Conservation (phyloP, 2,797 vertebrate genomes). For the Salmo trutta region DNA sequence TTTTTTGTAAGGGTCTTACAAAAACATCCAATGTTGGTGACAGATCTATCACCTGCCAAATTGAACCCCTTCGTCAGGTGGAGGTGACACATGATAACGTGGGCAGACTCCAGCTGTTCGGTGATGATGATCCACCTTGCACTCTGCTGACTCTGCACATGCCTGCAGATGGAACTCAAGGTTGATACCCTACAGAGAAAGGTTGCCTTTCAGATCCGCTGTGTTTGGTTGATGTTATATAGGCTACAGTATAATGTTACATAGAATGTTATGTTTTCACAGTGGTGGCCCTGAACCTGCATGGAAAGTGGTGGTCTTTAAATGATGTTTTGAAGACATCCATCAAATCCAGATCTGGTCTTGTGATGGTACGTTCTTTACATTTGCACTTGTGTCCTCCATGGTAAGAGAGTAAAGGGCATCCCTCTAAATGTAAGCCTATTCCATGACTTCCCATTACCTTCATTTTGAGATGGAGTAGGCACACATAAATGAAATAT, state of each 20-base stretch:
- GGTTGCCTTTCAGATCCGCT: neutral
- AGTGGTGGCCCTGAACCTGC: constrained; percentile 85
- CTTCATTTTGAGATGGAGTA: neutral
- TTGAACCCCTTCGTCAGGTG: constrained; percentile 50
- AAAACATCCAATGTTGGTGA: neutral
- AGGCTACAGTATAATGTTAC: neutral
- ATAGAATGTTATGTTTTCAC: constrained; percentile 20
- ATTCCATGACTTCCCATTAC: neutral
- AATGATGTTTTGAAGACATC: constrained; percentile 82
- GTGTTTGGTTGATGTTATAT: neutral
- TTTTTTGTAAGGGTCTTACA: too few relatives aligned
- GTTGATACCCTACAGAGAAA: constrained; percentile 40
- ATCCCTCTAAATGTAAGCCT: neutral
- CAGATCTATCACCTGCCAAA: neutral
- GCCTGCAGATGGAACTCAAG: constrained; percentile 59
- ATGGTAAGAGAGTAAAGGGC: neutral
- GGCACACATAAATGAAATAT: neutral
- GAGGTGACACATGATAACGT: constrained; percentile 56
- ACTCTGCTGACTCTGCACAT: constrained; percentile 63
- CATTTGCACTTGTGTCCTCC: neutral
- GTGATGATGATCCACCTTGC: constrained; percentile 51
- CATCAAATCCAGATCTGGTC: constrained; percentile 75
- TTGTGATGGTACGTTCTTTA: constrained; percentile 74
- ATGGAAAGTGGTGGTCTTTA: constrained; percentile 80
- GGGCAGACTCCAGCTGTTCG: constrained; percentile 64